Evolutionary conservation across 1,140 invertebrate genomes (phyloP).

Genomic region (Leptonema lineaticorne): DNA sequence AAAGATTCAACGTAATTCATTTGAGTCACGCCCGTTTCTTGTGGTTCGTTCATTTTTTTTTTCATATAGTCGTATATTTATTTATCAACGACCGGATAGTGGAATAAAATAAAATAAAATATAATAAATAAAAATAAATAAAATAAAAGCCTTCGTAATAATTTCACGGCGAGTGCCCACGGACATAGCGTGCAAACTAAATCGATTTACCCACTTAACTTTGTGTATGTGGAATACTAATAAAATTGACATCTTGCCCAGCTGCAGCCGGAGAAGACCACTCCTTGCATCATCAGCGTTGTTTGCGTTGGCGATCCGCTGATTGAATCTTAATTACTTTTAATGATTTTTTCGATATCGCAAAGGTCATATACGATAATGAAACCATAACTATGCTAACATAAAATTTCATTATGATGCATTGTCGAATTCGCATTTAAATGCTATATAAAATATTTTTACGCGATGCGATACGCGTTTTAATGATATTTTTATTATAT

Average conservation of each 20-base stretch:
- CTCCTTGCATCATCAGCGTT: conserved; percentile 5
- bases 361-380: too few relatives aligned
- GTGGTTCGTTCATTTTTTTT: too few relatives aligned
- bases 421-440: too few relatives aligned
- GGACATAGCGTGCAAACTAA: neutral
- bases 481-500: too few relatives aligned
- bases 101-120: neutral
- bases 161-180: neutral
- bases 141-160: conserved; percentile 4
- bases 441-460: too few relatives aligned
- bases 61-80: neutral
- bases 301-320: neutral
- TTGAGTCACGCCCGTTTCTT: neutral
- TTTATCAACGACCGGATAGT: conserved; percentile 14
- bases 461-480: too few relatives aligned
- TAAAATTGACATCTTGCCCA: conserved; percentile 10
- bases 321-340: neutral
- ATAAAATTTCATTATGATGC: too few relatives aligned
- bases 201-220: neutral
- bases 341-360: neutral
- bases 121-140: too few relatives aligned
- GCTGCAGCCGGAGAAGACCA: neutral
- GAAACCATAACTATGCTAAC: too few relatives aligned
- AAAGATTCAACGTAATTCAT: too few relatives aligned
- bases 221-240: conserved; percentile 19